Conservation (phyloP, 1,140 invertebrate genomes). For the Idris sp. region DNA sequence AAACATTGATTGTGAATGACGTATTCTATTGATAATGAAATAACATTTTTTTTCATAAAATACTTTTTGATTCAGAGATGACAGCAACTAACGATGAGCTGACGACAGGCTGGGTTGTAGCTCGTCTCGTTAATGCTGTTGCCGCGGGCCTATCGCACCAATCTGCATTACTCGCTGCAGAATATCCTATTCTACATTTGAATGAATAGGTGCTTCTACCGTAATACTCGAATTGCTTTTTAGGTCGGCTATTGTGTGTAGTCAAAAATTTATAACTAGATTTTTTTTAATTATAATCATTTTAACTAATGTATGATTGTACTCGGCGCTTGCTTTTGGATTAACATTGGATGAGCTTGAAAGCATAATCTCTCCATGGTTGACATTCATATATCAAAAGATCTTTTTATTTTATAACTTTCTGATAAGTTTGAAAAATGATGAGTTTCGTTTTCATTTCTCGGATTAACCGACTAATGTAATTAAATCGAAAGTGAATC, state of each 20-base stretch:
- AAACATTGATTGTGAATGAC: too few relatives aligned
- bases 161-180: constrained; percentile 57
- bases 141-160: constrained; percentile 62
- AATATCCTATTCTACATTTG: constrained; percentile 60
- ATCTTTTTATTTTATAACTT: too few relatives aligned
- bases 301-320: constrained; percentile 43
- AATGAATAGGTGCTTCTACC: constrained; percentile 56
- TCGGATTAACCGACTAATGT: too few relatives aligned
- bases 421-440: too few relatives aligned
- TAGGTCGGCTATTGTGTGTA: constrained; percentile 49
- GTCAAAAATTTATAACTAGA: constrained; percentile 45
- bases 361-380: too few relatives aligned
- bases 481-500: too few relatives aligned
- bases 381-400: too few relatives aligned
- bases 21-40: too few relatives aligned
- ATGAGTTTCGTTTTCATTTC: too few relatives aligned
- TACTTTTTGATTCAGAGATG: constrained; percentile 55
- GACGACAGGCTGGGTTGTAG: constrained; percentile 55
- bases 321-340: too few relatives aligned
- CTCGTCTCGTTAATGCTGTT: constrained; percentile 63
- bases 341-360: too few relatives aligned
- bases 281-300: constrained; percentile 36
- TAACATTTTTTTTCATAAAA: constrained; percentile 64
- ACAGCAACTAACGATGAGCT: constrained; percentile 62
- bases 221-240: constrained; percentile 61